Conservation (phyloP, 1,140 invertebrate species). For the Aethina tumida region DNA sequence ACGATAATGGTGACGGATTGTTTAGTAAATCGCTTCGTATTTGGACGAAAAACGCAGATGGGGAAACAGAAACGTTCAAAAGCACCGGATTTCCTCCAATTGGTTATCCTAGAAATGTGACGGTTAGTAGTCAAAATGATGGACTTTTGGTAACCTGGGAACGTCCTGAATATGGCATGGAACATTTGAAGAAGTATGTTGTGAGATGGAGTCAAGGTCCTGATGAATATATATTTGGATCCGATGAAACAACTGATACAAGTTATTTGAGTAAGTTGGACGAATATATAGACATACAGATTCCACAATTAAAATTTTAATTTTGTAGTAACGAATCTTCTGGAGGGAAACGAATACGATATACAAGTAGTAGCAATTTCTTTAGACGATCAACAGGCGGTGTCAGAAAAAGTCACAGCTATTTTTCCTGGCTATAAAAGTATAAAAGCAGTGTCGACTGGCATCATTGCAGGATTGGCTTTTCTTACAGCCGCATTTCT, state of each 20-base stretch:
- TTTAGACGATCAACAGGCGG: slow-evolving; percentile 41
- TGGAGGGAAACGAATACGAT: slow-evolving; percentile 53
- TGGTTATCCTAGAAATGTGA: slow-evolving; percentile 55
- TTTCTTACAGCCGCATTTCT: slow-evolving; percentile 47
- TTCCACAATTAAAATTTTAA: slow-evolving; percentile 6
- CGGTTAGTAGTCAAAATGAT: slow-evolving; percentile 46
- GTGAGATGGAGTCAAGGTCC: slow-evolving; percentile 52
- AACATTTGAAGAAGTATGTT: slow-evolving; percentile 46
- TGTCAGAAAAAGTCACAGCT: slow-evolving; percentile 45
- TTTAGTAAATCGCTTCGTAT: slow-evolving; percentile 76
- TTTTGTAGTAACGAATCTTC: slow-evolving; percentile 47
- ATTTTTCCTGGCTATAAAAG: slow-evolving; percentile 51
- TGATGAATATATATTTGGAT: slow-evolving; percentile 45
- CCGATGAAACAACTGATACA: slow-evolving; percentile 51
- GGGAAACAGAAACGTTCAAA: slow-evolving; percentile 16
- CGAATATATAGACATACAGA: background rate
- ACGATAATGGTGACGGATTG: slow-evolving; percentile 78
- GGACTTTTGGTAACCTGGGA: slow-evolving; percentile 67
- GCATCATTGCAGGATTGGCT: slow-evolving; percentile 36
- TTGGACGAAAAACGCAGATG: slow-evolving; percentile 53
- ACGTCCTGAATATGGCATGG: slow-evolving; percentile 48
- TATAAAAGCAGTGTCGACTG: slow-evolving; percentile 51
- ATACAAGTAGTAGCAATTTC: slow-evolving; percentile 56
- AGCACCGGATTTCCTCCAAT: slow-evolving; percentile 34
- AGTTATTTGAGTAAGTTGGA: slow-evolving; percentile 43